Base-by-base conservation (phyloP, 2,797 vertebrate species). In the Notolabrus celidotus region DNA sequence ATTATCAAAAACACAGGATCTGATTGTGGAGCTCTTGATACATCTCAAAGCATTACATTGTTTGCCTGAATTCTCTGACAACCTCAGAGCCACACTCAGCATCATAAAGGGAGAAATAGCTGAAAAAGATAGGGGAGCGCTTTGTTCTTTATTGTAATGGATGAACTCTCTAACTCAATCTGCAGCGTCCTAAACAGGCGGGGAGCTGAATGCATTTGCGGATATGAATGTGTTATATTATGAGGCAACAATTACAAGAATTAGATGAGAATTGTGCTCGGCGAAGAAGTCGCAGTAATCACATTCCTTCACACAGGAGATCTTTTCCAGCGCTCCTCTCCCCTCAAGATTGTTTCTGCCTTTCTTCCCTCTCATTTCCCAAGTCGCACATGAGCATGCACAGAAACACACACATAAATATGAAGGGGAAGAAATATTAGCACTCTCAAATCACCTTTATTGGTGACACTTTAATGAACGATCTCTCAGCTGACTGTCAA, bases 171-270 rank as follows among this genome's bases (percentile, higher is more conserved):
- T 29, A 75, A 87, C 83, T 90, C 77, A 25, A 84, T 80, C 65
- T 34, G 3, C 42, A 0, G 52, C 49, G 33, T 68, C 62, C 70
- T 58, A 68, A 89, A 80, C 77, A 66, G 72, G 61, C 77, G 41
- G 38, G n/a, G 8, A 5, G 82, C 76, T 83, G 81, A 86, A 87
- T 83, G 75, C 68, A 3, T 54, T 59, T 17, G 33, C 81, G 34
- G 53, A 76, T 74, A 63, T 82, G 82, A 90, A 89, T 80, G 89
- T 65, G 77, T 72, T 73, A 71, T 23, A 86, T 88, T 89, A 88
- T 86, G 85, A 91, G 83, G 89, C 86, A 88, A 91, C 89, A 90
- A 92, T 92, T 90, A 87, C 81, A 68, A 79, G 82, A 90, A 90
- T 87, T 83, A 82, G 82, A 88, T 53, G 67, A 79, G 82, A 84